Conservation (phyloP, 2,888 invertebrate genomes). For the Gibbula magus region DNA sequence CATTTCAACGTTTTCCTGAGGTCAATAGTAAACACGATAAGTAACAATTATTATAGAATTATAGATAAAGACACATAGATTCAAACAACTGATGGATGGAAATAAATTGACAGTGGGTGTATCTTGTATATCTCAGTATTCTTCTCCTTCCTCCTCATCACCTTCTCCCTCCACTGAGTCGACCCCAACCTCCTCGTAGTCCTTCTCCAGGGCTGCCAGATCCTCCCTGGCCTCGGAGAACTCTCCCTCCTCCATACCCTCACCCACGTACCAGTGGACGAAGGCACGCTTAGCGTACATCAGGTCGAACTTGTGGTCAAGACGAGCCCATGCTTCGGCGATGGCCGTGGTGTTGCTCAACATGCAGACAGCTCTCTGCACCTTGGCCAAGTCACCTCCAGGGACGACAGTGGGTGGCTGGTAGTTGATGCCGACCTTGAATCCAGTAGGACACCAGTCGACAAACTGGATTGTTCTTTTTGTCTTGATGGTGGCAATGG, state of each 20-base stretch:
- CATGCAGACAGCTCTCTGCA: conserved; percentile 81
- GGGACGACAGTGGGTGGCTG: conserved; percentile 85
- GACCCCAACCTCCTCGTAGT: conserved; percentile 64
- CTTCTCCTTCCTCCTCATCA: too few species aligned
- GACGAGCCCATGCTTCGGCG: conserved; percentile 89
- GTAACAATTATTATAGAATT: too few species aligned
- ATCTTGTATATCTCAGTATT: too few species aligned
- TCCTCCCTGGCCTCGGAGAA: conserved; percentile 65
- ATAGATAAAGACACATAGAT: too few species aligned
- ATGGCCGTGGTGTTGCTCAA: conserved; percentile 94
- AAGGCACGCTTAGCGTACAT: conserved; percentile 91
- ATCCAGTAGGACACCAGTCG: conserved; percentile 82
- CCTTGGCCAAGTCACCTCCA: conserved; percentile 87
- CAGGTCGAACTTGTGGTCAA: conserved; percentile 86
- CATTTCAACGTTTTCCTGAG: too few species aligned
- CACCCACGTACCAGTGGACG: conserved; percentile 85
- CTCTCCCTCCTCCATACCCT: conserved; percentile 64
- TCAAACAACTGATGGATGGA: too few species aligned
- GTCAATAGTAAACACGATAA: too few species aligned
- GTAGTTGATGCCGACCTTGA: conserved; percentile 87
- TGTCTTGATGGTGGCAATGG: conserved; percentile 87
- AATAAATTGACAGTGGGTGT: too few species aligned
- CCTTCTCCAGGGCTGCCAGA: conserved; percentile 64
- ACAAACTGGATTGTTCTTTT: conserved; percentile 85
- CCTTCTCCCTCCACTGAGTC: conserved; percentile 40